A percentile compares a stretch with the other conserved stretches of the same genome.
Evolutionary conservation across 2,797 vertebrate genomes (phyloP).

Genomic region (Spinus olivaceus): DNA sequence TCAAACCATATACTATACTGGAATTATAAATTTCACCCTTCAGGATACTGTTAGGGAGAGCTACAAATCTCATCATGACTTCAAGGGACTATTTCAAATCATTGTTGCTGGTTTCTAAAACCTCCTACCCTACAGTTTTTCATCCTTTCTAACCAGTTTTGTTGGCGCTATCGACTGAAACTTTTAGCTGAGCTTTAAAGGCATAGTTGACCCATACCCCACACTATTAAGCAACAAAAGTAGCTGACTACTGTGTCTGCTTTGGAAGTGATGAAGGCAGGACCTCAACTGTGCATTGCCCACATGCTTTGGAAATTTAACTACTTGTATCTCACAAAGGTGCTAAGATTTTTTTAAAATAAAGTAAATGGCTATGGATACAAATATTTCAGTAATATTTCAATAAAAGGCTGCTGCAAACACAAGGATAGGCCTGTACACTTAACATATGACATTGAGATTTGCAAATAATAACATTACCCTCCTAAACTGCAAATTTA

Average conservation of each 20-base stretch:
- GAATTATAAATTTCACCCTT: not conserved
- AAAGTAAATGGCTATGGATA: not conserved
- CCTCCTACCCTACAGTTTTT: not conserved
- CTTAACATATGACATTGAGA: not conserved
- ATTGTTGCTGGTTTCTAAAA: not conserved
- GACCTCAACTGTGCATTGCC: not conserved
- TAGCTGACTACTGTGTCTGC: not conserved
- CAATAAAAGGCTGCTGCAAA: not conserved
- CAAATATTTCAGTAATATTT: not conserved
- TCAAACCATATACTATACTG: not conserved
- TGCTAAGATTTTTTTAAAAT: not conserved
- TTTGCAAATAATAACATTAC: not conserved
- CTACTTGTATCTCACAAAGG: not conserved
- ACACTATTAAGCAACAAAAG: not conserved
- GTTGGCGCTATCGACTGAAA: not conserved
- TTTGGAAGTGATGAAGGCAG: not conserved
- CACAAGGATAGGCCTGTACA: not conserved
- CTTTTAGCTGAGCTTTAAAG: not conserved
- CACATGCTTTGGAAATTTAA: not conserved
- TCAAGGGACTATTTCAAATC: not conserved
- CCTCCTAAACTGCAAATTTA: not conserved
- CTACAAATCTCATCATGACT: not conserved
- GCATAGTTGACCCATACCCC: not conserved
- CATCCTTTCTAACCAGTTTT: not conserved
- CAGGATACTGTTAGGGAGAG: not conserved